Conservation (phyloP, 2,113 vertebrate species). For the Nibea coibor region DNA sequence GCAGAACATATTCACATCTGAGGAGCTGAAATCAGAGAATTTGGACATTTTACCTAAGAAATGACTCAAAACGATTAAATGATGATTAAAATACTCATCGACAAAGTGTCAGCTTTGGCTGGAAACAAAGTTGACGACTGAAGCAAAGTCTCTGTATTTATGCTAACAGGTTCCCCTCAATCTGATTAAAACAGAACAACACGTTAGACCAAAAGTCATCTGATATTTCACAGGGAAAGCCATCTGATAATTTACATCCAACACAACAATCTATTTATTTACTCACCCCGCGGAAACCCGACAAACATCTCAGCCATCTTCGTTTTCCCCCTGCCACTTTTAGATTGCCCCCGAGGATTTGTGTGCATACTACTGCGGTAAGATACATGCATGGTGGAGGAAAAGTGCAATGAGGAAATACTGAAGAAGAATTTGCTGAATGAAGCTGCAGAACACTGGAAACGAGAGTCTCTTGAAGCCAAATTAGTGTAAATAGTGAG, state of each 20-base stretch:
- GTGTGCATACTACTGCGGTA: slow-evolving; percentile 45
- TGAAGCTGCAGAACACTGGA: slow-evolving; percentile 24
- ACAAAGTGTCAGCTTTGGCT: background rate
- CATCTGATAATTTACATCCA: slow-evolving; percentile 46
- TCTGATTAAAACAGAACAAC: background rate
- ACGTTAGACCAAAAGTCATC: slow-evolving; percentile 4
- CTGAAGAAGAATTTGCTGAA: slow-evolving; percentile 17
- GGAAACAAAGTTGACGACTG: background rate
- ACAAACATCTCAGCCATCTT: slow-evolving; percentile 52
- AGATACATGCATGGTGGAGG: slow-evolving; percentile 13
- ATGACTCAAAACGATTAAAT: no score
- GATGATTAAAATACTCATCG: no score
- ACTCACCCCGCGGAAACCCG: slow-evolving; percentile 38
- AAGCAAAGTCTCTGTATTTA: slow-evolving; percentile 19
- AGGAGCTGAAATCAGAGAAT: no score
- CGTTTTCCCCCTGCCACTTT: slow-evolving; percentile 38
- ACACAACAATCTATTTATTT: slow-evolving; percentile 38
- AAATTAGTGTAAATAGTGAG: slow-evolving; percentile 57
- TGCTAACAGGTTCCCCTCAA: background rate
- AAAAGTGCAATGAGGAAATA: slow-evolving; percentile 23
- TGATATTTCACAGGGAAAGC: slow-evolving; percentile 38
- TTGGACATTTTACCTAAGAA: no score
- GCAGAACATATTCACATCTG: no score
- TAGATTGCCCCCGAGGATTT: slow-evolving; percentile 47
- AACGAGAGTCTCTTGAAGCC: slow-evolving; percentile 33